These are phyloP conservation scores for Anarrhichthys ocellatus DNA, from an alignment of 2,113 vertebrate species.

Conservation along the genomic window DNA sequence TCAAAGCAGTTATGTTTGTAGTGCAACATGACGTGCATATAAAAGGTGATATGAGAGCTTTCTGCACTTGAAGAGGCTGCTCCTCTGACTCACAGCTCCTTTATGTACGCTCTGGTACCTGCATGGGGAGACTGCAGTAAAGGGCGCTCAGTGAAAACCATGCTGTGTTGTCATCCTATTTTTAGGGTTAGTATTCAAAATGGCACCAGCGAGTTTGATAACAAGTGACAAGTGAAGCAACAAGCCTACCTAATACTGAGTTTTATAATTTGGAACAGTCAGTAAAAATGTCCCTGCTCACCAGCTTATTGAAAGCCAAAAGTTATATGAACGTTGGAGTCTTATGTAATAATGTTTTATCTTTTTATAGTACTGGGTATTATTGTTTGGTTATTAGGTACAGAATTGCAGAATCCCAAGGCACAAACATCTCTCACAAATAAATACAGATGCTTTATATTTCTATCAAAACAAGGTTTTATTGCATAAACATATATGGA, in stretches of 20 bases:
- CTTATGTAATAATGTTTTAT: not conserved
- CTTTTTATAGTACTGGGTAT: not conserved
- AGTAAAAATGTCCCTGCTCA: not conserved
- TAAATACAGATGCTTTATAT: conserved; percentile 48
- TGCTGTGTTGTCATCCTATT: conserved; percentile 41
- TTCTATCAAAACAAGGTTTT: conserved; percentile 80
- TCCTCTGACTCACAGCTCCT: conserved; percentile 30
- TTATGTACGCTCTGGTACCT: conserved; percentile 5
- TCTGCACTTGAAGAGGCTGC: conserved; percentile 19
- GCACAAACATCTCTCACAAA: conserved; percentile 24
- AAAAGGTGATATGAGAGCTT: conserved; percentile 2
- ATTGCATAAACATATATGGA: conserved; percentile 82
- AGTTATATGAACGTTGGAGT: not conserved
- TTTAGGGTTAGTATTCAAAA: conserved; percentile 54
- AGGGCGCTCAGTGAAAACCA: conserved; percentile 3
- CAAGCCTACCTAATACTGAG: conserved; percentile 9
- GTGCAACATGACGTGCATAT: conserved; percentile 35
- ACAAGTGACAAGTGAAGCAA: conserved; percentile 47
- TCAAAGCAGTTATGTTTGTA: conserved; percentile 31
- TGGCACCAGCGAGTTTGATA: conserved; percentile 16
- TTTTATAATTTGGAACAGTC: not conserved
- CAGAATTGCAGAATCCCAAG: not conserved
- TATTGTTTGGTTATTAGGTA: not conserved
- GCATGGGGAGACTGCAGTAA: conserved; percentile 8
- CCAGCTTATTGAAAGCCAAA: not conserved